Percentiles rank a stretch among this genome's conserved stretches.
phyloP scores from a whole-genome alignment of 2,888 invertebrate species.

The Microplitis manilae region DNA sequence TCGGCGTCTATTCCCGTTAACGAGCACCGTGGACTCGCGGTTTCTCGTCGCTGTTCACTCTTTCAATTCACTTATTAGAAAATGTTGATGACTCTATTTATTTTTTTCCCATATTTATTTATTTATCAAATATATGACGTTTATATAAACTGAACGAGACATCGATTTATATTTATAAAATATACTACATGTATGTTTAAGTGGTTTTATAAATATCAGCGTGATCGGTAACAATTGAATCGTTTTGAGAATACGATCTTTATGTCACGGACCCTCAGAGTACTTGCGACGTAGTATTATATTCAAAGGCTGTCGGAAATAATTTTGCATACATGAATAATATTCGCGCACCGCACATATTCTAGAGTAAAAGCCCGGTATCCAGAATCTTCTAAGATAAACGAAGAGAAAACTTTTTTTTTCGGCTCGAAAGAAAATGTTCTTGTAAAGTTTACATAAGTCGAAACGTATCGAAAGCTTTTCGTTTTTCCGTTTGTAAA shows the following conservation, averaged over 20 bases:
- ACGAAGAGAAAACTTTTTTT: not conserved
- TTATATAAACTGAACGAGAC: no score
- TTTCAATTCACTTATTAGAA: not conserved
- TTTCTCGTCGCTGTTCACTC: constrained; percentile 28
- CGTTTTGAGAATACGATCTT: constrained; percentile 7
- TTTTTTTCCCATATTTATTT: no score
- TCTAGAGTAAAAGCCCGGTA: not conserved
- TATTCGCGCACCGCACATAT: constrained; percentile 19
- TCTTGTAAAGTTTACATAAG: not conserved
- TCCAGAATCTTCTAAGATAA: constrained; percentile 6
- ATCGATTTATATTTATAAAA: not conserved
- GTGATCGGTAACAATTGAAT: not conserved
- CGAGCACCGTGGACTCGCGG: constrained; percentile 44
- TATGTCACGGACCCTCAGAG: not conserved
- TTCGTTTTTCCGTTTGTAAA: not conserved
- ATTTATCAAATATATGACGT: not conserved
- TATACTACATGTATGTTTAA: not conserved
- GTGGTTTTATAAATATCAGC: not conserved
- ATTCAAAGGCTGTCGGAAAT: constrained; percentile 54
- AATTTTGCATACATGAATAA: constrained; percentile 55
- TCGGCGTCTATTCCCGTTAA: constrained; percentile 49
- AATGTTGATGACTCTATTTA: not conserved
- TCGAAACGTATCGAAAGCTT: not conserved
- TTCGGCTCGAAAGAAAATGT: not conserved
- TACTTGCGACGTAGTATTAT: constrained; percentile 42